These are phyloP conservation scores for Verasper variegatus DNA, from an alignment of 2,113 vertebrate species.

Conservation along the genomic window DNA sequence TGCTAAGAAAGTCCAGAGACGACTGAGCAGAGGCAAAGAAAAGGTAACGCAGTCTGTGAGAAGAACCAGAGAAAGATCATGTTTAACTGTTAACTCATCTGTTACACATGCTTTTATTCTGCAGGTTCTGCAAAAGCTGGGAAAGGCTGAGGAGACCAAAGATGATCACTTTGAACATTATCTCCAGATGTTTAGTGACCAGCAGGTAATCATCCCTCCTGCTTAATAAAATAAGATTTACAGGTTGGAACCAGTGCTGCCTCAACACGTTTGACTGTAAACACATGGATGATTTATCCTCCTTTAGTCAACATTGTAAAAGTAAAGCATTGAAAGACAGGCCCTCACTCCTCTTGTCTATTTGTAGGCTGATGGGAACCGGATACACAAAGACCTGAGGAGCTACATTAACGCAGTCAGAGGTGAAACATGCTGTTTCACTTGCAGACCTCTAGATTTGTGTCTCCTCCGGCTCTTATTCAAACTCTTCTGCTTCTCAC, in stretches of 20 bases:
- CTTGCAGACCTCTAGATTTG: slow-evolving; percentile 2
- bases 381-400: slow-evolving; percentile 91
- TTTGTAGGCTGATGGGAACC: slow-evolving; percentile 88
- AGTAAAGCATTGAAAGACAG: neutral
- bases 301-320: neutral
- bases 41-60: slow-evolving; percentile 81
- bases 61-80: neutral
- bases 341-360: neutral
- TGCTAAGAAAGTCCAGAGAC: slow-evolving; percentile 90
- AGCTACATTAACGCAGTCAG: slow-evolving; percentile 87
- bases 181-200: slow-evolving; percentile 85
- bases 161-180: slow-evolving; percentile 90
- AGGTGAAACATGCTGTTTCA: slow-evolving; percentile 78
- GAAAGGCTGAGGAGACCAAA: slow-evolving; percentile 91
- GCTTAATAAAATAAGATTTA: neutral
- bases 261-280: neutral
- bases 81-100: neutral
- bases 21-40: slow-evolving; percentile 91
- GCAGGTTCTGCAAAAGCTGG: slow-evolving; percentile 93
- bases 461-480: slow-evolving; percentile 17
- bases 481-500: slow-evolving; percentile 25
- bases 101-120: slow-evolving; percentile 8
- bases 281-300: neutral
- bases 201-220: slow-evolving; percentile 85
- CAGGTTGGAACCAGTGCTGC: too few species aligned